phyloP scores from a whole-genome alignment of 92 coral and sea anemone species.

The Parazoanthus atlanticus region DNA sequence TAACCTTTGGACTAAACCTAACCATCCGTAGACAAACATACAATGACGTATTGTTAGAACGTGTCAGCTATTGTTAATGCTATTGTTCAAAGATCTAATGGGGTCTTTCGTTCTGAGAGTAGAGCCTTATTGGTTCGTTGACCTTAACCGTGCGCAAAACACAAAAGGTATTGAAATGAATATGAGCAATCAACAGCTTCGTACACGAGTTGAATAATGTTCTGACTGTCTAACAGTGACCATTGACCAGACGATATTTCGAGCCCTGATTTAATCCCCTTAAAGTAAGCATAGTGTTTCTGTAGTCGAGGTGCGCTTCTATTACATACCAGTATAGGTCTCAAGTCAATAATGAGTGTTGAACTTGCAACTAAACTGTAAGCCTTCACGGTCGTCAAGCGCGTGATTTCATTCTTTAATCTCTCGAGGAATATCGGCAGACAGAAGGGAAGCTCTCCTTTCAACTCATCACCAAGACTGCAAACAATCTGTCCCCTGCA shows the following conservation, averaged over 20 bases:
- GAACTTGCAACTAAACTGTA: constrained; percentile 96
- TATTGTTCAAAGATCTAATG: no score
- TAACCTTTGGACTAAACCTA: no score
- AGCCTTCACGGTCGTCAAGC: constrained; percentile 96
- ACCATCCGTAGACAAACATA: no score
- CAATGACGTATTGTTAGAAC: no score
- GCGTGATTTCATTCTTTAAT: constrained; percentile 94
- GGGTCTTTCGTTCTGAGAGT: no score
- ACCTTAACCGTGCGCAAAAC: no score
- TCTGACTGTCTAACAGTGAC: no score
- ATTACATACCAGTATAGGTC: constrained; percentile 85
- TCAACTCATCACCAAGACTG: constrained; percentile 91
- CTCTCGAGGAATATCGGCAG: constrained; percentile 97
- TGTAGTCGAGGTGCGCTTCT: neutral
- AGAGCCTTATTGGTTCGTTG: no score
- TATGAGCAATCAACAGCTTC: no score
- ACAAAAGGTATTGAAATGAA: no score
- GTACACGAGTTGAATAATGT: no score
- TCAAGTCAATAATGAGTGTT: constrained; percentile 84
- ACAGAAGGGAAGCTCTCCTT: constrained; percentile 77
- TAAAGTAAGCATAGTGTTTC: neutral
- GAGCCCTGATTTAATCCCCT: neutral
- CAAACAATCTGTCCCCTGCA: constrained; percentile 96
- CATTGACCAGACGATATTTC: neutral
- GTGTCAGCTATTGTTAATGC: no score